Evolutionary conservation across 2,888 invertebrate species (phyloP).

Genomic region (Tiliacea aurago): DNA sequence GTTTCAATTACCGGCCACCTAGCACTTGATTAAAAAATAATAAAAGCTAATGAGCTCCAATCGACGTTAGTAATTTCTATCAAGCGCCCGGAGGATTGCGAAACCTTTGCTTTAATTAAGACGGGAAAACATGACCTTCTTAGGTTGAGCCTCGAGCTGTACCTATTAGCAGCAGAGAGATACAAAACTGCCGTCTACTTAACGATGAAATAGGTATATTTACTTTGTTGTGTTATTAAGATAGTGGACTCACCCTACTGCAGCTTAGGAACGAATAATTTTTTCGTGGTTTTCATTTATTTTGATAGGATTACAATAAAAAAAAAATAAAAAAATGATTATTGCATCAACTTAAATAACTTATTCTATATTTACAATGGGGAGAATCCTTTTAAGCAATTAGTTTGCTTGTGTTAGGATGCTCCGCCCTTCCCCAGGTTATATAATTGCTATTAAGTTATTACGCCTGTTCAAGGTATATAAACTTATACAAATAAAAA

Average conservation of each 20-base stretch:
- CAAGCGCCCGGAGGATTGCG: slow-evolving; percentile 67
- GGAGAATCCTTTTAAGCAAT: too few relatives aligned
- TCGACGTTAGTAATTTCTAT: slow-evolving; percentile 74
- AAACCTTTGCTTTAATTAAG: slow-evolving; percentile 78
- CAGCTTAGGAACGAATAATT: background rate
- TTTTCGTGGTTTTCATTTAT: slow-evolving; percentile 1
- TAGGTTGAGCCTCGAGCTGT: slow-evolving; percentile 55
- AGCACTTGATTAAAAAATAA: slow-evolving; percentile 74
- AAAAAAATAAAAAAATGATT: too few relatives aligned
- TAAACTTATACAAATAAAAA: too few relatives aligned
- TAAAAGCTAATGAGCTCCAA: slow-evolving; percentile 74
- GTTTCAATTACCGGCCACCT: slow-evolving; percentile 62
- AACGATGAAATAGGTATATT: slow-evolving; percentile 40
- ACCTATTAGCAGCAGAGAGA: slow-evolving; percentile 49
- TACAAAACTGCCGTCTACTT: slow-evolving; percentile 47
- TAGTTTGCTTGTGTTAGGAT: too few relatives aligned
- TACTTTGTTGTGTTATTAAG: slow-evolving; percentile 36
- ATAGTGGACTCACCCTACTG: slow-evolving; percentile 20
- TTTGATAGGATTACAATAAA: background rate
- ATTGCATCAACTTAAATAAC: too few relatives aligned
- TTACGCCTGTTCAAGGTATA: too few relatives aligned
- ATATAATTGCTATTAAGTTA: too few relatives aligned
- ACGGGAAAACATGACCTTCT: slow-evolving; percentile 74
- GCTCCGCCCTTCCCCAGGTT: too few relatives aligned
- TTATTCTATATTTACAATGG: too few relatives aligned